A percentile compares a stretch with the other conserved stretches of the same genome.
Conservation (phyloP, 2,888 invertebrate genomes). For the Acleris emargana region DNA sequence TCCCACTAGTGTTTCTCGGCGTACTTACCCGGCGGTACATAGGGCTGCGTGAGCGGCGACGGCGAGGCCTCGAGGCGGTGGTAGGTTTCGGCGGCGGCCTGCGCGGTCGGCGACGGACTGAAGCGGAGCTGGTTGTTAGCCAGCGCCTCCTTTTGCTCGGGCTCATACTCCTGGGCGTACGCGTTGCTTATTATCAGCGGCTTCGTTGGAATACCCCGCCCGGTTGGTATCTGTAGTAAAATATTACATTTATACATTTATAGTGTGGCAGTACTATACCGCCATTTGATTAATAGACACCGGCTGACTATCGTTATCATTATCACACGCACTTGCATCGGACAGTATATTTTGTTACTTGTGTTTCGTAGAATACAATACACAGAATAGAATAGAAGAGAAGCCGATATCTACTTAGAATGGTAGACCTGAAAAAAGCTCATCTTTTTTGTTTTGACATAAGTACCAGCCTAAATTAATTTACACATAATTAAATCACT, state of each 20-base stretch:
- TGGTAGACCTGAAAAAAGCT: too few relatives aligned
- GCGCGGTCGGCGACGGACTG: constrained; percentile 59
- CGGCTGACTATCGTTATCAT: too few relatives aligned
- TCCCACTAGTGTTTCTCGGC: too few relatives aligned
- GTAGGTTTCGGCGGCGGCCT: constrained; percentile 54
- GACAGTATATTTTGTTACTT: too few relatives aligned
- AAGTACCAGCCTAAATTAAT: too few relatives aligned
- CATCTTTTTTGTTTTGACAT: too few relatives aligned
- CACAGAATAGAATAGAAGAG: too few relatives aligned
- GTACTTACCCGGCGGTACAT: constrained; percentile 70
- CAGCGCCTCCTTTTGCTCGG: constrained; percentile 64
- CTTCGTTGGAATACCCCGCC: constrained; percentile 69
- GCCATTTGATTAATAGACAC: too few relatives aligned
- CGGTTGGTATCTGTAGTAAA: constrained; percentile 62
- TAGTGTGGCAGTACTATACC: not conserved
- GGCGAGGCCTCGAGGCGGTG: constrained; percentile 70
- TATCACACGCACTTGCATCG: too few relatives aligned
- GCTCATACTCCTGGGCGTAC: constrained; percentile 77
- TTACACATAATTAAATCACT: not conserved
- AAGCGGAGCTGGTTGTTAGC: constrained; percentile 44
- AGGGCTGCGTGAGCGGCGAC: constrained; percentile 63
- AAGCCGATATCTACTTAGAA: too few relatives aligned
- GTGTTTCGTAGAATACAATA: too few relatives aligned
- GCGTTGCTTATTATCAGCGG: constrained; percentile 78
- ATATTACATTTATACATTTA: not conserved